Base-by-base conservation (phyloP, 30 jellyfish, hydroid and myxozoan species). In the Mastigias papua region DNA sequence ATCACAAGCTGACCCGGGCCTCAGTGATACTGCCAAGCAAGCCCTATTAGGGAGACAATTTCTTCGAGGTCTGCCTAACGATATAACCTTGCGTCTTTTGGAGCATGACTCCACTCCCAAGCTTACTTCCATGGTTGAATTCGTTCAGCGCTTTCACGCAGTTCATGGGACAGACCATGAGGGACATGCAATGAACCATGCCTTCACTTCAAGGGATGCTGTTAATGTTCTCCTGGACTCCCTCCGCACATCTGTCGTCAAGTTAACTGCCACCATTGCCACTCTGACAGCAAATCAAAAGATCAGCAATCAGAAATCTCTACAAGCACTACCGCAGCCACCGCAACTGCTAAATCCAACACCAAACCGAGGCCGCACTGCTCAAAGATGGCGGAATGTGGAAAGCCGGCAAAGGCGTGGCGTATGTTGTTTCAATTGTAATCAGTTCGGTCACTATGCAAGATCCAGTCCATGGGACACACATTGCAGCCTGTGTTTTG, bases 61-160 rank as follows among this genome's bases (percentile, higher is more conserved):
- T 81, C 25, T 81, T 70, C 30, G 32, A 31, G 75, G 91, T 23
- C 66, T 81, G 82, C 75, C 91, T 10, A 8, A 54, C 22, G 61
- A 37, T 6, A 21, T 80, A 33, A 66, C 37, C 49, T 37, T 80
- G 19, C 72, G 42, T 28, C 42, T 69, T 11, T 64, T 81, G 58
- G 83, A 81, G 29, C 26, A 48, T 27, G 64, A 81, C 66, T 81
- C 90, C 69, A 80, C 81, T 25, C 90, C 90, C 33, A 80, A n/a
- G 23, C 42, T 80, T 30, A 34, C 20, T 2, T 13, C 42, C 34
- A 78, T 78, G 82, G 57, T 79, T 26, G 61, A 20, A 9, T 78
- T 63, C 27, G 71, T 60, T 3, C 90, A 66, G 42, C 70, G 73
- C 61, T 69, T 69, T 48, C 80, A 42, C 31, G 80, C 63, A 25